Evolutionary conservation across 2,113 vertebrate species (phyloP).

Genomic region (Archocentrus centrarchus): DNA sequence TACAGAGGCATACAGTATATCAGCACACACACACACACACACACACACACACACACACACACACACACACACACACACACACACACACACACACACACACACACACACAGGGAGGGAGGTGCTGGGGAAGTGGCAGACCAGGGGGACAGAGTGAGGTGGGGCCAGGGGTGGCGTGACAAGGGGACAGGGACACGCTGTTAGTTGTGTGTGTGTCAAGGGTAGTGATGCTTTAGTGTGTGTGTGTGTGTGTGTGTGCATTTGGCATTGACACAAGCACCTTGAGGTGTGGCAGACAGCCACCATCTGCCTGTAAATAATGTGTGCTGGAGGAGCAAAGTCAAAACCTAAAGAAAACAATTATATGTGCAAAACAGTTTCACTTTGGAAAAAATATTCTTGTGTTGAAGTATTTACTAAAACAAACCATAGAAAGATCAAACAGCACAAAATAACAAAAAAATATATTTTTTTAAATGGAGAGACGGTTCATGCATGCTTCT

Average conservation of each 20-base stretch:
- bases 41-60: not conserved
- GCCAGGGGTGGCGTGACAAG: conserved; percentile 71
- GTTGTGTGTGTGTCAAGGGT: conserved; percentile 52
- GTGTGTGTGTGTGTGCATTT: conserved; percentile 36
- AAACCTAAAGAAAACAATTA: conserved; percentile 43
- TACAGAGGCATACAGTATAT: conserved; percentile 42
- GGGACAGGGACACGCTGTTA: conserved; percentile 62
- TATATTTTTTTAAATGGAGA: not conserved
- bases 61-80: too few relatives aligned
- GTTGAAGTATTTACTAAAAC: not conserved
- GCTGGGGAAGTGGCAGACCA: conserved; percentile 56
- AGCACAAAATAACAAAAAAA: not conserved
- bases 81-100: too few relatives aligned
- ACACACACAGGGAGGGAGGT: conserved; percentile 18
- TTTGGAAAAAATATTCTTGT: not conserved
- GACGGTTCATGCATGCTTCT: not conserved
- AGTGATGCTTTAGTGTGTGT: conserved; percentile 32
- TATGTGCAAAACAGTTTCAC: not conserved
- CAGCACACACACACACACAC: conserved; percentile 25
- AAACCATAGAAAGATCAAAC: not conserved
- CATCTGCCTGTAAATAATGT: conserved; percentile 80
- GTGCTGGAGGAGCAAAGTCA: conserved; percentile 60
- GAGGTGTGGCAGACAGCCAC: conserved; percentile 74
- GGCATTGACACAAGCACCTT: conserved; percentile 68
- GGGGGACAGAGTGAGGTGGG: conserved; percentile 63